A percentile compares a stretch with the other conserved stretches of the same genome.
These are phyloP conservation scores for Oreochromis aureus DNA, from an alignment of 2,113 vertebrate genomes.

Conservation along the genomic window DNA sequence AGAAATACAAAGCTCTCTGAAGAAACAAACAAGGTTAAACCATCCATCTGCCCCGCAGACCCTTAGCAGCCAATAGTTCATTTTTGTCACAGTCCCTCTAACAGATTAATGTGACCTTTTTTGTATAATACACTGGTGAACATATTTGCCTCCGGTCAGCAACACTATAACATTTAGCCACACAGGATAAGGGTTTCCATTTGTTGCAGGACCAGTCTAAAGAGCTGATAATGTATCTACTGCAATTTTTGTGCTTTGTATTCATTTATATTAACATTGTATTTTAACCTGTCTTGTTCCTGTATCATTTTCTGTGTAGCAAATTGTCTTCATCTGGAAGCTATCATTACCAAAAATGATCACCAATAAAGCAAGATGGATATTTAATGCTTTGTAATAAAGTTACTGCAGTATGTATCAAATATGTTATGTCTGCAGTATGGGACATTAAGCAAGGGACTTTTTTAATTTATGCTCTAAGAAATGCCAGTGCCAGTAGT, in stretches of 20 bases:
- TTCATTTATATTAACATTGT: background rate
- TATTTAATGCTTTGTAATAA: background rate
- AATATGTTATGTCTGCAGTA: background rate
- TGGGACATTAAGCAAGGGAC: background rate
- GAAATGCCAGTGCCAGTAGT: background rate
- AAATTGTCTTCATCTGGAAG: background rate
- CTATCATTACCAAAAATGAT: background rate
- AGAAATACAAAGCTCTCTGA: background rate
- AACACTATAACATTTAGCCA: background rate
- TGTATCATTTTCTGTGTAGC: background rate
- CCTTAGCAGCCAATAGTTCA: background rate
- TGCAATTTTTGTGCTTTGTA: background rate
- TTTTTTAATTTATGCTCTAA: background rate
- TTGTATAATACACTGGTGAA: background rate
- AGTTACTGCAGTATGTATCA: background rate
- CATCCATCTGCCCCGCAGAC: background rate
- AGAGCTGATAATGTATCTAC: background rate
- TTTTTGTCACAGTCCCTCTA: background rate
- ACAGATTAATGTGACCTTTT: background rate
- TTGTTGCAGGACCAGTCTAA: background rate
- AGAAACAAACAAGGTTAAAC: background rate
- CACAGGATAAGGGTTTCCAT: background rate
- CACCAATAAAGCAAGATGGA: background rate
- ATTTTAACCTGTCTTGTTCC: background rate
- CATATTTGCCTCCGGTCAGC: background rate